Evolutionary conservation across 1,140 invertebrate genomes (phyloP).

Genomic region (Lepidostoma basale): DNA sequence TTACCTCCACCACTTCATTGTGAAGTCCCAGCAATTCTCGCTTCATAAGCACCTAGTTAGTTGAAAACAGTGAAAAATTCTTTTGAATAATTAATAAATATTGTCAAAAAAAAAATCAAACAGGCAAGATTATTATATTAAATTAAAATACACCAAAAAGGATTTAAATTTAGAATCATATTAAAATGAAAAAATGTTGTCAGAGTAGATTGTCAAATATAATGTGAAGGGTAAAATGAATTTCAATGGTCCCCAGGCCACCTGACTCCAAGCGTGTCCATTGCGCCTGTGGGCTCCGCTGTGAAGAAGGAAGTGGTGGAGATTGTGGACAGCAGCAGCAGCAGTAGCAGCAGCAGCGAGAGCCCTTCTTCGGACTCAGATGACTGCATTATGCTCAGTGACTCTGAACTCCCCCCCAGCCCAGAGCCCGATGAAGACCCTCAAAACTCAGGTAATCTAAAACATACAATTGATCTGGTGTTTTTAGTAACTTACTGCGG

Average conservation of each 20-base stretch:
- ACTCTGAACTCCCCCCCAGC: slow-evolving; percentile 66
- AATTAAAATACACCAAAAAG: too few species aligned
- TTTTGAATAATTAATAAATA: too few species aligned
- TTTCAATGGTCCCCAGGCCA: slow-evolving; percentile 45
- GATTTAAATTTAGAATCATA: too few species aligned
- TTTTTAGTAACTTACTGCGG: not conserved
- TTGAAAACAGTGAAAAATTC: too few species aligned
- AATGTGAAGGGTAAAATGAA: not conserved
- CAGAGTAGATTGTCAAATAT: too few species aligned
- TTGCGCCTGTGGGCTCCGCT: slow-evolving; percentile 58
- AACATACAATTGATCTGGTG: not conserved
- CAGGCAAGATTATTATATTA: too few species aligned
- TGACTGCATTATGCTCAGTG: slow-evolving; percentile 81
- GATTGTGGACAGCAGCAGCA: slow-evolving; percentile 69
- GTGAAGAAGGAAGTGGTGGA: slow-evolving; percentile 60
- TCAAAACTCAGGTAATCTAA: slow-evolving; percentile 59
- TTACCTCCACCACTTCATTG: too few species aligned
- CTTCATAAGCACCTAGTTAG: too few species aligned
- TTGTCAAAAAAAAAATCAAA: too few species aligned
- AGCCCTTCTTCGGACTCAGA: slow-evolving; percentile 71
- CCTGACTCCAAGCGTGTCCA: slow-evolving; percentile 61
- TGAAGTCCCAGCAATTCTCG: too few species aligned
- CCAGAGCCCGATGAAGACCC: slow-evolving; percentile 68
- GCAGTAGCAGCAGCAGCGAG: slow-evolving; percentile 61
- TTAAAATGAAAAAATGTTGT: too few species aligned